These are phyloP conservation scores for Ceuthmochares aereus DNA, from an alignment of 2,113 vertebrate genomes.

Conservation along the genomic window DNA sequence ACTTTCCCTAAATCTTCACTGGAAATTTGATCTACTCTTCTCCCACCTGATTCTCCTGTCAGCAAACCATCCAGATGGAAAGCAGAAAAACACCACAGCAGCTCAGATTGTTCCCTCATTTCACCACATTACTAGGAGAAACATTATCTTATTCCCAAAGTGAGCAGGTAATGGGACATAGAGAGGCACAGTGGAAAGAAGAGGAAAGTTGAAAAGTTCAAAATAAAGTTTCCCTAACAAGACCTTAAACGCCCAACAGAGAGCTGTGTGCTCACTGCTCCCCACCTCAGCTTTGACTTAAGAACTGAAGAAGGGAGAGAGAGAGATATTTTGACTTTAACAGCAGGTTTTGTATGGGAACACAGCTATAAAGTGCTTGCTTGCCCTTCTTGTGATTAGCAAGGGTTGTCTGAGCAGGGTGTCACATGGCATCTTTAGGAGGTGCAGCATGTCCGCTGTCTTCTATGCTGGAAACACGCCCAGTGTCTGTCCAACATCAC, in stretches of 20 bases:
- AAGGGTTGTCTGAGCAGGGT: not conserved
- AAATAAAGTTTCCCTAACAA: not conserved
- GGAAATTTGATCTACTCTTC: not conserved
- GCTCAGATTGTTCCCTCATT: not conserved
- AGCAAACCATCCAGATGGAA: not conserved
- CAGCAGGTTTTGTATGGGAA: not conserved
- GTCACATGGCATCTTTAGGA: not conserved
- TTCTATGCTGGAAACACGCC: not conserved
- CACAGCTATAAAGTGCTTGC: not conserved
- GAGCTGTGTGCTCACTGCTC: not conserved
- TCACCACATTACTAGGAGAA: not conserved
- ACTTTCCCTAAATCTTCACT: not conserved
- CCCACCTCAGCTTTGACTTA: not conserved
- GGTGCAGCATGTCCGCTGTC: not conserved
- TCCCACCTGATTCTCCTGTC: conserved; percentile 3
- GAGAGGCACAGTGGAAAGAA: fast-evolving
- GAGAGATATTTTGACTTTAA: not conserved
- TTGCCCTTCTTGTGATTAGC: not conserved
- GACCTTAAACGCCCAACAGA: not conserved
- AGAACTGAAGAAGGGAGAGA: not conserved
- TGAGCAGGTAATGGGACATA: not conserved
- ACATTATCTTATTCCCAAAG: not conserved
- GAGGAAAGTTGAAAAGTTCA: not conserved
- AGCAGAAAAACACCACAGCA: not conserved
- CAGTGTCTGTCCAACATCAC: not conserved